Percentiles rank a stretch among this genome's conserved stretches.
These are phyloP conservation scores for Oreochromis mossambicus DNA, from an alignment of 2,797 vertebrate genomes.

Conservation along the genomic window DNA sequence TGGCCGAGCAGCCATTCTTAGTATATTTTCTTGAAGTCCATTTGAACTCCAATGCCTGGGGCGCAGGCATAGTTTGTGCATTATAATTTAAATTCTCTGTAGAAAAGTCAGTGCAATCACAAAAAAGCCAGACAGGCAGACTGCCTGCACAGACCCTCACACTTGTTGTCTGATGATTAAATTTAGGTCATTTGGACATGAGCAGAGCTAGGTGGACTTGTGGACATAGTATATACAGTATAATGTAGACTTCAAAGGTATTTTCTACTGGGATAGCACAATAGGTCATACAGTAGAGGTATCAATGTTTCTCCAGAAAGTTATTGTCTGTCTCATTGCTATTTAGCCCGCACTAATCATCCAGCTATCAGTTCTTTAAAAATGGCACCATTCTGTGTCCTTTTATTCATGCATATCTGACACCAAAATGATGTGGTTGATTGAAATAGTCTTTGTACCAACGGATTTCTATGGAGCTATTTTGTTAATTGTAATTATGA, in stretches of 20 bases:
- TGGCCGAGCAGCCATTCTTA: neutral
- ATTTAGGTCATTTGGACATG: neutral
- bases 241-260: neutral
- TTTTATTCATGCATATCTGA: slow-evolving; percentile 4
- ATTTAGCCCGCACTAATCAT: neutral
- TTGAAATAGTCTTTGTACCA: neutral
- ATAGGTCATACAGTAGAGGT: neutral
- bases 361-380: neutral
- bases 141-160: neutral
- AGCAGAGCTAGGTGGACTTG: neutral
- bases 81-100: neutral
- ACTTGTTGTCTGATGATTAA: neutral
- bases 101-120: neutral
- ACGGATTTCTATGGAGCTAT: neutral
- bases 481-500: neutral
- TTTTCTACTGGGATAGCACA: neutral
- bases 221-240: neutral
- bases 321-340: neutral
- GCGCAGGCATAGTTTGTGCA: neutral
- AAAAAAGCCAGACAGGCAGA: neutral
- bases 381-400: neutral
- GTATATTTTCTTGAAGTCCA: neutral
- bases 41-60: neutral
- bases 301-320: neutral
- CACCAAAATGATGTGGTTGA: neutral